A percentile compares a stretch with the other conserved stretches of the same genome.
These are phyloP conservation scores for Mactra quadrangularis DNA, from an alignment of 1,140 invertebrate genomes.

Conservation along the genomic window DNA sequence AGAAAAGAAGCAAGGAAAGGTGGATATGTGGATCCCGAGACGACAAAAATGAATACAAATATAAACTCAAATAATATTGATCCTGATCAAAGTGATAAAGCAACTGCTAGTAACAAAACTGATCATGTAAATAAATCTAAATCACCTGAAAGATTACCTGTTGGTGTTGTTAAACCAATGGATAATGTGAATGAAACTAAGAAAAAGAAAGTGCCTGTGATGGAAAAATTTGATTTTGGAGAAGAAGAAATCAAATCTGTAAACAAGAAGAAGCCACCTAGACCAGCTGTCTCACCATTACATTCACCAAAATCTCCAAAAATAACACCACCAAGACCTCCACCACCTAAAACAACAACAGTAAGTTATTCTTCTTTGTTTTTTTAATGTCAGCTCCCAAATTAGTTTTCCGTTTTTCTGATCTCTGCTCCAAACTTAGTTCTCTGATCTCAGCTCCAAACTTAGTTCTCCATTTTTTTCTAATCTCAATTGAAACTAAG, in stretches of 20 bases:
- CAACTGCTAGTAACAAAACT: not conserved
- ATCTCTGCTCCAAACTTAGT: too few species aligned
- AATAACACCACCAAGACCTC: slow-evolving; percentile 28
- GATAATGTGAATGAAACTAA: slow-evolving; percentile 25
- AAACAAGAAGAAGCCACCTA: slow-evolving; percentile 20
- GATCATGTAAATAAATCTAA: not conserved
- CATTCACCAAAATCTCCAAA: not conserved
- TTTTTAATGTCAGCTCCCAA: too few species aligned
- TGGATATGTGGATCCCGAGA: slow-evolving; percentile 60
- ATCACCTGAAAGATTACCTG: slow-evolving; percentile 18
- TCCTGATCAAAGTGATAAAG: slow-evolving; percentile 23
- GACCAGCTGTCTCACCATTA: slow-evolving; percentile 7
- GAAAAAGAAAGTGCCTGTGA: slow-evolving; percentile 45
- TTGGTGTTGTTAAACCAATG: not conserved
- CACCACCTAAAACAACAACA: slow-evolving; percentile 23
- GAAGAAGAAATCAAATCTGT: slow-evolving; percentile 10
- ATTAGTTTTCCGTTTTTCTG: too few species aligned
- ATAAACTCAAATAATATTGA: not conserved
- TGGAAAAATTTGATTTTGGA: slow-evolving; percentile 49
- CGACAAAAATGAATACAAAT: slow-evolving; percentile 15
- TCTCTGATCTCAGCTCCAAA: too few species aligned
- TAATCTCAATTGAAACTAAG: too few species aligned
- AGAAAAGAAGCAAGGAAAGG: slow-evolving; percentile 54
- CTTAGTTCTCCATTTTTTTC: too few species aligned
- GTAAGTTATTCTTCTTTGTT: slow-evolving; percentile 15